Evolutionary conservation across 2,113 vertebrate genomes (phyloP), one percentile per base, ranked within the genome.

Genomic region (Rhinopomastus cyanomelas): DNA sequence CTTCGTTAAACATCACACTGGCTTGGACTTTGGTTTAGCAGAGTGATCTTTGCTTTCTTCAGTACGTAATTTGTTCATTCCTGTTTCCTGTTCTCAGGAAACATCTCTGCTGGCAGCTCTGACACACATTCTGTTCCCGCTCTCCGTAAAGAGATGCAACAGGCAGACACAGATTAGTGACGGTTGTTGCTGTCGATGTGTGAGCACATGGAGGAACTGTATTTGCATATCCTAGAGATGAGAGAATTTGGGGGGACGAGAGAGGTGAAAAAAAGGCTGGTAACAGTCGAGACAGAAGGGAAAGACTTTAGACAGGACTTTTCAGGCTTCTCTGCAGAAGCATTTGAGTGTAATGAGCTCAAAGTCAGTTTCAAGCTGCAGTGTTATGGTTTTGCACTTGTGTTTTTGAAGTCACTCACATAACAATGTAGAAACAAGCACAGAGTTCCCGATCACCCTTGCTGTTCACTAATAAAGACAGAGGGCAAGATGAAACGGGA

Each of bases 11-110:
- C 89, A 76, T 89, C 84, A 57, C 93, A 29, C 76, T 93, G 67
- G 69, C 96, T 96, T 95, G 74, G 29, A 78, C 76, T 95, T 90
- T 59, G 81, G 68, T 92, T 90, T 77, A 90, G 85, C 84, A 85
- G 42, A 85, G 88, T 77, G 69, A 90, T 52, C 68, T 95, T 95
- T 84, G 91, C 53, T 78, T 57, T 68, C 67, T 76, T 53, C 39
- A 89, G 37, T 34, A 64, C 27, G 32, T 48, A 12, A 18, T 65
- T 81, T 32, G 8, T 17, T 71, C 8, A 37, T 64, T 78, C 22
- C 37, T 51, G 0, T 83, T 62, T 74, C 64, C 66, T 21, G n/a
- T n/a, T n/a, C n/a, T n/a, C n/a, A n/a, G 23, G 66, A 56, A 66
- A 29, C 5, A 22, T 56, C 65, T 64, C 11, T 84, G 57, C 85